Evolutionary conservation across 2,888 invertebrate genomes (phyloP).

Genomic region (Dasypogon diadema): DNA sequence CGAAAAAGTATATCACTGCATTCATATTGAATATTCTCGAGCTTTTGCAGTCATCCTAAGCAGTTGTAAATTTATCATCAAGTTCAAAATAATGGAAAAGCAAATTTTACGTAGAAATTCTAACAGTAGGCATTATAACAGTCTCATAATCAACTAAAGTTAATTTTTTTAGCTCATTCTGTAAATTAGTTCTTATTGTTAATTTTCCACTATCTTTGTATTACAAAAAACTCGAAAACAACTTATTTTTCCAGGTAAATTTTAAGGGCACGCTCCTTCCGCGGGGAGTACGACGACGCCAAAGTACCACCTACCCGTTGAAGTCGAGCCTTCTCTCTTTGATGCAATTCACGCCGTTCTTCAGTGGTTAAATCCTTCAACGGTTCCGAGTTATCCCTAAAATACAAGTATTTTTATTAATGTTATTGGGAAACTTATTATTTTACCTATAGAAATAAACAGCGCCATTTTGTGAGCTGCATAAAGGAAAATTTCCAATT

Average conservation of each 20-base stretch:
- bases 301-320: conserved; percentile 68
- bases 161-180: conserved; percentile 16
- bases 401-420: conserved; percentile 2
- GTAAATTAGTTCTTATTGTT: not conserved
- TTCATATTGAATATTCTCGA: not conserved
- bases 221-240: not conserved
- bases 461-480: conserved; percentile 73
- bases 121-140: conserved; percentile 55
- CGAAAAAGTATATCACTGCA: not conserved
- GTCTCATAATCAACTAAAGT: conserved; percentile 55
- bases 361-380: conserved; percentile 73
- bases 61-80: not conserved
- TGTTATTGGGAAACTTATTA: conserved; percentile 1
- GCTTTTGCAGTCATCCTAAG: not conserved
- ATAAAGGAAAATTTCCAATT: conserved; percentile 72
- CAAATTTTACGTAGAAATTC: conserved; percentile 53
- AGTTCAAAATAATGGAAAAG: conserved; percentile 11
- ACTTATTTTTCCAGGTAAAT: conserved; percentile 74
- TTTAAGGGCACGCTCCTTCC: conserved; percentile 79
- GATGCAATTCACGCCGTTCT: conserved; percentile 73
- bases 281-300: conserved; percentile 71
- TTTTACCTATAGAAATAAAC: conserved; percentile 77
- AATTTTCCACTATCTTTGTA: not conserved
- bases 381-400: conserved; percentile 75
- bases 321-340: conserved; percentile 72